A percentile compares a stretch with the other conserved stretches of the same genome.
Evolutionary conservation across 1,140 invertebrate species (phyloP).

Genomic region (Drosophila baimaii): DNA sequence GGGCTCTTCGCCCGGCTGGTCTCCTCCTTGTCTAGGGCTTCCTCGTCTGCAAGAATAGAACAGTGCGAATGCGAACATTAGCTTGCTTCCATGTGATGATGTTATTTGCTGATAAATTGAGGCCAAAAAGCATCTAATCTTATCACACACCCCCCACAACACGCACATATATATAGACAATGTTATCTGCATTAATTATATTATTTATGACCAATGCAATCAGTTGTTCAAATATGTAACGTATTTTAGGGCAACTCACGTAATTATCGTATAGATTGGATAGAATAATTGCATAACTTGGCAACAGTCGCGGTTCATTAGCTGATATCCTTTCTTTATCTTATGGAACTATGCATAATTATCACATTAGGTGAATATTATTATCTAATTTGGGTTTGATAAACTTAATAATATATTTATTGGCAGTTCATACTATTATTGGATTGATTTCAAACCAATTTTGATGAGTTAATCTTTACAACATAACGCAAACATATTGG

Average conservation of each 20-base stretch:
- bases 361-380: background rate
- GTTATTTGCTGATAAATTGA: slow-evolving; percentile 33
- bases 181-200: slow-evolving; percentile 38
- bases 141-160: slow-evolving; percentile 13
- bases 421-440: background rate
- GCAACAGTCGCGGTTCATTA: background rate
- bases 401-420: background rate
- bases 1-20: slow-evolving; percentile 11
- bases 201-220: slow-evolving; percentile 25
- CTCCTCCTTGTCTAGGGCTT: slow-evolving; percentile 40
- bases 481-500: too few species aligned
- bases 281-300: slow-evolving; percentile 12
- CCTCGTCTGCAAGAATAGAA: slow-evolving; percentile 68
- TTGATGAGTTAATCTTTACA: too few species aligned
- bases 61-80: slow-evolving; percentile 20
- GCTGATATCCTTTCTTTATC: background rate
- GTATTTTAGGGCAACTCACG: slow-evolving; percentile 17
- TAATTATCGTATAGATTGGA: slow-evolving; percentile 14
- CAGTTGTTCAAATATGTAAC: slow-evolving; percentile 30
- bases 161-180: background rate
- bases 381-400: background rate
- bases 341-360: background rate
- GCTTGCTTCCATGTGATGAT: slow-evolving; percentile 11
- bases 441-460: background rate
- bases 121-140: slow-evolving; percentile 39